These are phyloP conservation scores for Bradysia coprophila DNA, from an alignment of 1,140 invertebrate genomes.

Conservation along the genomic window DNA sequence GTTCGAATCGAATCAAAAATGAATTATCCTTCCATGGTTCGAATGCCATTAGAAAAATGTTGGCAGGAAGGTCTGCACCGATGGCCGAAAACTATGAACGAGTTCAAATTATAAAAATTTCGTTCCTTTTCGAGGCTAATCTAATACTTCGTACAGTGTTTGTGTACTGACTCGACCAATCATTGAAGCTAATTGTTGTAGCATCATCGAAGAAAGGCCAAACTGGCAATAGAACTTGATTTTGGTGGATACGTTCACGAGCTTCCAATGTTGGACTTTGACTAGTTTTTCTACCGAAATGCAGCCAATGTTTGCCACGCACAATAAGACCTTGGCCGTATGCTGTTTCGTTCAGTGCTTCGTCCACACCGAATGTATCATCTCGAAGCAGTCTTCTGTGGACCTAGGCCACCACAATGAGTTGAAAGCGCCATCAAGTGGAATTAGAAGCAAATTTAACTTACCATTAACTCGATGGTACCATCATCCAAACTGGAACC, in stretches of 20 bases:
- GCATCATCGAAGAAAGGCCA: conserved; percentile 2
- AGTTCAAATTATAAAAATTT: conserved; percentile 5
- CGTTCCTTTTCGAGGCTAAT: not conserved
- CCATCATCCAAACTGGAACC: conserved; percentile 62
- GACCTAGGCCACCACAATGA: conserved; percentile 37
- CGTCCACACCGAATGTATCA: conserved; percentile 86
- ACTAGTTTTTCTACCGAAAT: conserved; percentile 20
- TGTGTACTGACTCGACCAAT: conserved; percentile 1
- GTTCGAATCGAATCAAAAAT: conserved; percentile 62
- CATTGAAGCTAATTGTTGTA: not conserved
- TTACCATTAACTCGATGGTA: conserved; percentile 59
- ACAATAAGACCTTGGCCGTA: conserved; percentile 58
- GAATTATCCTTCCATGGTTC: conserved; percentile 54
- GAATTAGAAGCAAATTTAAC: not conserved
- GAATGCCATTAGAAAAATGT: conserved; percentile 65
- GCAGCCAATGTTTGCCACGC: conserved; percentile 51
- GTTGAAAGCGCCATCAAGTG: too few relatives aligned
- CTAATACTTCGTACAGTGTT: conserved; percentile 2
- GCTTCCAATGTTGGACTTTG: not conserved
- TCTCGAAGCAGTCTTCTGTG: conserved; percentile 74
- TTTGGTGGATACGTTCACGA: not conserved
- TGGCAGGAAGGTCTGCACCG: conserved; percentile 40
- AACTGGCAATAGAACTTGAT: not conserved
- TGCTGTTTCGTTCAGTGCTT: conserved; percentile 78
- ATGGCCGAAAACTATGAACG: conserved; percentile 12